Evolutionary conservation across 2,888 invertebrate genomes (phyloP).

Genomic region (Agonopterix arenella): DNA sequence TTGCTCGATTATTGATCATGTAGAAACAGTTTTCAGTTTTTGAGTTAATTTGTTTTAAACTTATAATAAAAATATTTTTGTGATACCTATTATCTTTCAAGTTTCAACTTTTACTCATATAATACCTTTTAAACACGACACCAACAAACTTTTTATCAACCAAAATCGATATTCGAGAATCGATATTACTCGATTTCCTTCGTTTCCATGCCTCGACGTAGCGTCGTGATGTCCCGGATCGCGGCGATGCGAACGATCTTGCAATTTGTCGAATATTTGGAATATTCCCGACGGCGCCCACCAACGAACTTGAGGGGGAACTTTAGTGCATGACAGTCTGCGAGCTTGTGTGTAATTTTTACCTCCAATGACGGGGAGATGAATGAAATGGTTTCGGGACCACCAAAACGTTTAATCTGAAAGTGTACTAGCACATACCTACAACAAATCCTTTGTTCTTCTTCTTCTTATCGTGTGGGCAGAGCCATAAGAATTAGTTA

Average conservation of each 20-base stretch:
- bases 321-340: neutral
- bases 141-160: neutral
- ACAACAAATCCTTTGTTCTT: too few relatives aligned
- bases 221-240: slow-evolving; percentile 35
- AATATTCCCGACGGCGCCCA: slow-evolving; percentile 55
- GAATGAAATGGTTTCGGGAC: too few relatives aligned
- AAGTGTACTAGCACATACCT: too few relatives aligned
- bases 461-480: too few relatives aligned
- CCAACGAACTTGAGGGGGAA: slow-evolving; percentile 42
- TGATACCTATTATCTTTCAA: too few relatives aligned
- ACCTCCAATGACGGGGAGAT: neutral
- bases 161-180: slow-evolving; percentile 24
- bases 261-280: slow-evolving; percentile 71
- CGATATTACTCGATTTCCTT: slow-evolving; percentile 9
- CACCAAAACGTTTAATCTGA: too few relatives aligned
- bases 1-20: neutral
- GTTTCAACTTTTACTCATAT: too few relatives aligned
- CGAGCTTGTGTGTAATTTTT: slow-evolving; percentile 4
- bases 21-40: neutral
- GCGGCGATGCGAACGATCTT: slow-evolving; percentile 45
- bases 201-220: slow-evolving; percentile 27
- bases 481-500: too few relatives aligned
- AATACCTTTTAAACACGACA: too few relatives aligned
- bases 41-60: too few relatives aligned
- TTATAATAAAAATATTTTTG: too few relatives aligned